A percentile compares a stretch with the other conserved stretches of the same genome.
Conservation (phyloP, 2,888 invertebrate species). For the Drosophila algonquin region DNA sequence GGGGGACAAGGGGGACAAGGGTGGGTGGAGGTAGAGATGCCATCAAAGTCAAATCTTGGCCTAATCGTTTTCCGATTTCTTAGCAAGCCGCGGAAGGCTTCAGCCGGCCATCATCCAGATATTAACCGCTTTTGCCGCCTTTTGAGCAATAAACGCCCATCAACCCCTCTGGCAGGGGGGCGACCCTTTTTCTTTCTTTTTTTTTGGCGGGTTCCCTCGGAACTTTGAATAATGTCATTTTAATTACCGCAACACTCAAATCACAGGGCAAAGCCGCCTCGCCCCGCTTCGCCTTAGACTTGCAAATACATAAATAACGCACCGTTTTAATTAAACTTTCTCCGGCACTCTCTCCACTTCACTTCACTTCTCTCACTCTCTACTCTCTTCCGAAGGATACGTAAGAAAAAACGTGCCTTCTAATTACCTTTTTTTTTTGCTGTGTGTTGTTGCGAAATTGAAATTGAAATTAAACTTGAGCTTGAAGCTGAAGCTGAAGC, state of each 20-base stretch:
- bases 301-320: conserved; percentile 38
- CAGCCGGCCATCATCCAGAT: conserved; percentile 54
- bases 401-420: conserved; percentile 50
- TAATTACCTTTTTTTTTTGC: conserved; percentile 63
- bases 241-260: conserved; percentile 72
- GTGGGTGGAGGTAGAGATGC: background rate
- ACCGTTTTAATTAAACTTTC: background rate
- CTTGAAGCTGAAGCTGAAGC: background rate
- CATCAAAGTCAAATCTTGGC: conserved; percentile 60
- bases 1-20: background rate
- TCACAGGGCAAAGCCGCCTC: conserved; percentile 12
- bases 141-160: conserved; percentile 64
- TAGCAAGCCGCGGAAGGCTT: conserved; percentile 53
- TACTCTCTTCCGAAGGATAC: conserved; percentile 8
- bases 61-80: conserved; percentile 77
- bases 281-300: background rate
- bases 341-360: no score
- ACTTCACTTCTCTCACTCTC: no score
- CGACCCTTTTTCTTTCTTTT: conserved; percentile 42
- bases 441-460: conserved; percentile 32
- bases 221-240: conserved; percentile 77
- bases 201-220: conserved; percentile 47
- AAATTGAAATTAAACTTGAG: conserved; percentile 63
- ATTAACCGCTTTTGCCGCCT: conserved; percentile 34
- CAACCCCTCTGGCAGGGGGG: no score